Evolutionary conservation across 2,888 invertebrate species (phyloP), one percentile per base, ranked within the genome.

Genomic region (Sarcophaga subvicina): DNA sequence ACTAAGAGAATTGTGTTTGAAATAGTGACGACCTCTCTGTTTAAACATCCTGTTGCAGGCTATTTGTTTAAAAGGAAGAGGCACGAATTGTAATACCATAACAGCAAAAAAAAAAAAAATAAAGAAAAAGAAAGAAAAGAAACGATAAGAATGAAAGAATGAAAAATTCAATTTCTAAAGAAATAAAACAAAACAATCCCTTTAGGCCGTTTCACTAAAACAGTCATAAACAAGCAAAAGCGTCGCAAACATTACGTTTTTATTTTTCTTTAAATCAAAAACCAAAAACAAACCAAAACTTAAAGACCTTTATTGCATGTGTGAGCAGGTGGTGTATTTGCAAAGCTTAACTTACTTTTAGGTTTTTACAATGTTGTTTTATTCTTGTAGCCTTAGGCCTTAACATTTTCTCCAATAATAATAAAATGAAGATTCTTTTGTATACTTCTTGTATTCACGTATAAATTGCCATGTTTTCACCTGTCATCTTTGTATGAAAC

Each of bases 161-260:
- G 45, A 47, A 22, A 54, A 22, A 62, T 81, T 81, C 66, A 77
- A 72, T 82, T 77, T 77, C 64, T 59, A 66, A 67, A 71, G 76
- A 60, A 63, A 45, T 49, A 62, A 83, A 60, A 72, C 11, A 45
- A 73, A 64, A 27, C n/a, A 49, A 73, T 75, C 67, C 63, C 79
- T 79, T 82, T 37, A 63, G 83, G 83, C 79, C 54, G 45, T 75
- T 70, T 8, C 3, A 78, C 72, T 79, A 63, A 60, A 25, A n/a
- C 54, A 20, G 45, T 20, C 67, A 59, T 70, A 63, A 59, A 75
- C 37, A 69, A 63, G 11, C 10, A 37, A 67, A 64, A 67, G 47
- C 60, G 54, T 14, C 6, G 37, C 22, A 54, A 54, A 54, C 54
- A 17, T 17, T n/a, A 22, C 59, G 25, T 63, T 70, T 76, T 70